Conservation (phyloP, 2,797 vertebrate genomes). For the Poecilia picta region DNA sequence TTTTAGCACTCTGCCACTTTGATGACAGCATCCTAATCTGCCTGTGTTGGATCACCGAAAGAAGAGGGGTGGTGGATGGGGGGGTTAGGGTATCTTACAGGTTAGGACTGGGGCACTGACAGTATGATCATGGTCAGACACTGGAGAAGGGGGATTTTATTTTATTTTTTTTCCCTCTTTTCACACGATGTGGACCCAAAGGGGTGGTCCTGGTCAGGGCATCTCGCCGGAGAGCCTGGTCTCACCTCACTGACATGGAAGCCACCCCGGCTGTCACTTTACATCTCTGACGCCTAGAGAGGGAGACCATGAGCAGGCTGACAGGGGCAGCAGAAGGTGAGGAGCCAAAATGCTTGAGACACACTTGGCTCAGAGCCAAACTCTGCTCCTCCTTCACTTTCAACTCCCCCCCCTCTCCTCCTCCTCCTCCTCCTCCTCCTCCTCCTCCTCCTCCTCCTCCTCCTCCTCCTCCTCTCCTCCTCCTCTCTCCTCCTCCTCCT, state of each 20-base stretch:
- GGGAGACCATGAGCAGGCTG: conserved; percentile 67
- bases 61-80: conserved; percentile 3
- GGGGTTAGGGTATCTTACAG: conserved; percentile 55
- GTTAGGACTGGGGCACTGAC: conserved; percentile 69
- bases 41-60: conserved; percentile 60
- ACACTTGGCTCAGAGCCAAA: conserved; percentile 79
- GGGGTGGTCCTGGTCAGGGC: conserved; percentile 71
- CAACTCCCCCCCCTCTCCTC: background rate
- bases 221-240: conserved; percentile 71
- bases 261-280: conserved; percentile 79
- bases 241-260: conserved; percentile 79
- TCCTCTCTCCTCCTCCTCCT: background rate
- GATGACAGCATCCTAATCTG: conserved; percentile 74
- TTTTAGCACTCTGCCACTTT: conserved; percentile 77
- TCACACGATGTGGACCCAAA: conserved; percentile 71
- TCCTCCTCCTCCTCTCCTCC: too few species aligned
- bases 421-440: too few species aligned
- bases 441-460: too few species aligned
- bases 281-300: conserved; percentile 69
- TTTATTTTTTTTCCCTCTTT: conserved; percentile 57
- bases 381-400: conserved; percentile 32
- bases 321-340: conserved; percentile 75
- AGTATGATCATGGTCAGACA: conserved; percentile 71
- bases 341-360: conserved; percentile 78
- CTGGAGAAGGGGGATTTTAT: conserved; percentile 45